phyloP scores from a whole-genome alignment of 2,797 vertebrate species.

The Sciaenops ocellatus region DNA sequence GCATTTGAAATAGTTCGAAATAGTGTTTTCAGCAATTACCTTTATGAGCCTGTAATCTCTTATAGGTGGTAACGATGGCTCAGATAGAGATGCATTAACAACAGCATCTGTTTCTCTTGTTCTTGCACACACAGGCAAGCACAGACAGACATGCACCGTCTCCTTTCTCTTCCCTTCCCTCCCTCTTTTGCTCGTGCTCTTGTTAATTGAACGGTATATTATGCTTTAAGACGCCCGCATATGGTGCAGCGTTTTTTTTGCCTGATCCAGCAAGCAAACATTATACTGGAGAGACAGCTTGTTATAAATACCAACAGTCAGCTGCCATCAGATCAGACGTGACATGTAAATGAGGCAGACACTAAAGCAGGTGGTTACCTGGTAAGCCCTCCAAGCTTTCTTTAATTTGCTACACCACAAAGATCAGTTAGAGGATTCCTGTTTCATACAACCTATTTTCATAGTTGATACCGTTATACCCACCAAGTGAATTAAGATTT shows the following conservation, averaged over 20 bases:
- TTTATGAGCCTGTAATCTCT: conserved; percentile 60
- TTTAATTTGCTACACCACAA: background rate
- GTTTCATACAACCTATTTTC: background rate
- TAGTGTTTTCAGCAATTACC: conserved; percentile 39
- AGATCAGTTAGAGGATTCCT: background rate
- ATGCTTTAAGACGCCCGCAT: conserved; percentile 28
- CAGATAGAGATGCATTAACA: conserved; percentile 43
- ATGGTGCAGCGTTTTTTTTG: conserved; percentile 18
- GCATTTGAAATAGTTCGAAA: conserved; percentile 48
- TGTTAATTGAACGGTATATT: conserved; percentile 36
- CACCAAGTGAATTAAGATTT: background rate
- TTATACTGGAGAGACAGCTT: conserved; percentile 28
- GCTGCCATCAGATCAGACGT: conserved; percentile 18
- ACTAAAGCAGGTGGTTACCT: conserved; percentile 6
- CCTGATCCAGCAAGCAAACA: conserved; percentile 33
- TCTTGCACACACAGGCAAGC: conserved; percentile 1
- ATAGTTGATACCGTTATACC: background rate
- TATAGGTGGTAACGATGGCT: conserved; percentile 53
- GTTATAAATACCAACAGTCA: conserved; percentile 35
- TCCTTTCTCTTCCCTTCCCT: conserved; percentile 6
- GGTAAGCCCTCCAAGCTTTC: conserved; percentile 6
- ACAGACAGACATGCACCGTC: conserved; percentile 22
- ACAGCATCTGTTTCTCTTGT: conserved; percentile 52
- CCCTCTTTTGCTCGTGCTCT: conserved; percentile 11
- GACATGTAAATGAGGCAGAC: conserved; percentile 28